A percentile compares a stretch with the other conserved stretches of the same genome.
Conservation (phyloP, 2,113 vertebrate species). For the Bubo scandiacus region DNA sequence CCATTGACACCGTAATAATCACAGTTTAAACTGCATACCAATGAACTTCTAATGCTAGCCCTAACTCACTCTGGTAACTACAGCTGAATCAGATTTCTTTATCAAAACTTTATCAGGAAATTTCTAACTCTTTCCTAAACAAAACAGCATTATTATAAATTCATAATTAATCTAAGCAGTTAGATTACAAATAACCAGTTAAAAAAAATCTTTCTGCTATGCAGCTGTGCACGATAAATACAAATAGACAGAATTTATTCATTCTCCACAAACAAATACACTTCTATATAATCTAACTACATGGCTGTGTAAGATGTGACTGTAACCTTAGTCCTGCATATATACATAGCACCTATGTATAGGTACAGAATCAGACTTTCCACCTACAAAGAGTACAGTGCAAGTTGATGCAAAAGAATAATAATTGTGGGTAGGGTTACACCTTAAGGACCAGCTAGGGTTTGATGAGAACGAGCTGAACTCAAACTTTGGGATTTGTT, state of each 20-base stretch:
- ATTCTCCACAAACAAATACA: background rate
- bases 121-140: background rate
- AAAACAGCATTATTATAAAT: background rate
- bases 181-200: background rate
- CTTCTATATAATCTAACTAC: background rate
- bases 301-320: background rate
- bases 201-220: background rate
- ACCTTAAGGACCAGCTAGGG: background rate
- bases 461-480: background rate
- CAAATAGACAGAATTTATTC: background rate
- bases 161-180: background rate
- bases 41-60: background rate
- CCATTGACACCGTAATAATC: conserved; percentile 27
- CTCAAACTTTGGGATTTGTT: background rate
- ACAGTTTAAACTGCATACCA: conserved; percentile 12
- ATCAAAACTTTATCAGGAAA: background rate
- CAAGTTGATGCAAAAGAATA: background rate
- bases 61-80: background rate
- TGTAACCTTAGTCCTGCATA: background rate
- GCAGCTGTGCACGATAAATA: background rate
- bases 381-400: accelerated
- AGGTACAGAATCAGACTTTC: background rate
- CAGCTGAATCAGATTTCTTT: background rate
- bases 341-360: too few relatives aligned
- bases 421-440: background rate